Conservation (phyloP, 2,113 vertebrate genomes). For the Piprites chloris region DNA sequence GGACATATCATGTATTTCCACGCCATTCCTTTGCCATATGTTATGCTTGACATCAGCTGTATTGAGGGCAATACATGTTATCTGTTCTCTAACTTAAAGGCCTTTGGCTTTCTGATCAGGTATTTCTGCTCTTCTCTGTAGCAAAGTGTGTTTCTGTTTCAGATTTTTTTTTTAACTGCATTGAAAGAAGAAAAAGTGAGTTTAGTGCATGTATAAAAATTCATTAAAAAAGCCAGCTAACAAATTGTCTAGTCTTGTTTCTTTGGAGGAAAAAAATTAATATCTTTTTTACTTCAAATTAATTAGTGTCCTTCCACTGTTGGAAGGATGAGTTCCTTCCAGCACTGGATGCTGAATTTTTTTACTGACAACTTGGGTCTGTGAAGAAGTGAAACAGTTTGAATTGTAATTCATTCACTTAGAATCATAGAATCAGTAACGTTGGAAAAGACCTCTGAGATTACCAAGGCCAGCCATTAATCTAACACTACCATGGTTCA, state of each 20-base stretch:
- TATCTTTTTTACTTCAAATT: neutral
- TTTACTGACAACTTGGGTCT: neutral
- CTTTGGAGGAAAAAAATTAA: neutral
- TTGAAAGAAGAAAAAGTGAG: neutral
- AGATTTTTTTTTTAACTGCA: neutral
- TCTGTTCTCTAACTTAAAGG: neutral
- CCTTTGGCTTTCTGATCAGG: neutral
- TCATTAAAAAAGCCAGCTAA: neutral
- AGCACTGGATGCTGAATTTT: neutral
- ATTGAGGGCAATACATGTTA: neutral
- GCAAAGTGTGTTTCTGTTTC: neutral
- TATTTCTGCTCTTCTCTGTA: neutral
- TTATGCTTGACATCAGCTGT: neutral
- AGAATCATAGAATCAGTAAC: neutral
- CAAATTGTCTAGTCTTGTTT: neutral
- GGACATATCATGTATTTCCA: fast-evolving
- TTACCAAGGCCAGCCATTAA: neutral
- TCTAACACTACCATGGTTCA: neutral
- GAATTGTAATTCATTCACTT: neutral
- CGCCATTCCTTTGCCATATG: neutral
- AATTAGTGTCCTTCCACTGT: neutral
- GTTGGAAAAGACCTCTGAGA: neutral
- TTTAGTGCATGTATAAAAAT: neutral
- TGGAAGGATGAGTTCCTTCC: neutral
- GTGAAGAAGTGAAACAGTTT: neutral